Percentiles rank a stretch among this genome's conserved stretches.
Evolutionary conservation across 2,113 vertebrate genomes (phyloP).

Genomic region (Ceyx margarethae): DNA sequence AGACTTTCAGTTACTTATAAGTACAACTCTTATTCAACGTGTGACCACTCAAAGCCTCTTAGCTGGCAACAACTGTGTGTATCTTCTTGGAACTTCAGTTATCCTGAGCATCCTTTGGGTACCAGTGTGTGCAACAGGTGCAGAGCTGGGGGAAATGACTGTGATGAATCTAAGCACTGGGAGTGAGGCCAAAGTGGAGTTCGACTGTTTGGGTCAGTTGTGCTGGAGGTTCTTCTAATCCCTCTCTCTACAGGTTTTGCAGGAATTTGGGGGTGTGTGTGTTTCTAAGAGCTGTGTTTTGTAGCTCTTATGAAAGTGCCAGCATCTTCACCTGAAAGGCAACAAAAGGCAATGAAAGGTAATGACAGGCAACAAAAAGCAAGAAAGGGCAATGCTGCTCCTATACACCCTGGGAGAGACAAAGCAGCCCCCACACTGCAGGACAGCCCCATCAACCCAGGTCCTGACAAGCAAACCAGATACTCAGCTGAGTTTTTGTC

Average conservation of each 20-base stretch:
- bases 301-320: not conserved
- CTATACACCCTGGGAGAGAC: fast-evolving
- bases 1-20: not conserved
- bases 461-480: not conserved
- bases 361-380: too few relatives aligned
- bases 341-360: not conserved
- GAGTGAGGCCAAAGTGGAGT: not conserved
- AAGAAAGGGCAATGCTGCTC: fast-evolving
- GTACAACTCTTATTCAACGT: not conserved
- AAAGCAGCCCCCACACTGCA: fast-evolving
- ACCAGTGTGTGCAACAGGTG: fast-evolving
- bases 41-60: not conserved
- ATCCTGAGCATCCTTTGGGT: not conserved
- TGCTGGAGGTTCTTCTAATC: not conserved
- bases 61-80: not conserved
- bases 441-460: not conserved
- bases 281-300: not conserved
- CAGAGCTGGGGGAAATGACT: not conserved
- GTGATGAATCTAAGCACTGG: not conserved
- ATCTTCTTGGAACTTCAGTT: not conserved
- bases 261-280: not conserved
- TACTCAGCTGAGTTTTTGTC: not conserved
- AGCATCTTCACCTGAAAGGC: not conserved
- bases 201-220: not conserved
- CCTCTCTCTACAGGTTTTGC: not conserved